Percentiles rank a stretch among this genome's conserved stretches.
phyloP scores from a whole-genome alignment of 35 echinoderm and acorn worm species.

The Holothuria glaberrima region DNA sequence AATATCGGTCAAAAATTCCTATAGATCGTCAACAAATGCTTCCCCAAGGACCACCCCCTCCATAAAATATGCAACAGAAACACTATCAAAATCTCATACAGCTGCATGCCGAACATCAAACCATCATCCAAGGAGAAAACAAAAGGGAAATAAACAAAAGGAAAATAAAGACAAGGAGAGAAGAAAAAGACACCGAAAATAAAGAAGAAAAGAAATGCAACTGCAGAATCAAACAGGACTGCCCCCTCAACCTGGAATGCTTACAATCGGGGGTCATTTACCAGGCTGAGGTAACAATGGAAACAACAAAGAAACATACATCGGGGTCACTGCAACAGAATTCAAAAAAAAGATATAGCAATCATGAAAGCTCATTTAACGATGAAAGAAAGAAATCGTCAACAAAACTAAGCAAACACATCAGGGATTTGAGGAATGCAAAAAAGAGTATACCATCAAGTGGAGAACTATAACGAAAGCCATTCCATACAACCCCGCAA shows the following conservation, averaged over 20 bases:
- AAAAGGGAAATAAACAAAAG: not conserved
- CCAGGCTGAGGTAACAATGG: not conserved
- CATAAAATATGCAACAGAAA: conserved; percentile 65
- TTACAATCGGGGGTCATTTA: no score
- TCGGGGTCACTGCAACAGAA: no score
- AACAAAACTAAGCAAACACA: no score
- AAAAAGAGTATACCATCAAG: no score
- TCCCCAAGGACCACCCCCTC: conserved; percentile 45
- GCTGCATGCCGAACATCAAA: conserved; percentile 56
- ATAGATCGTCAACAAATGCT: conserved; percentile 46
- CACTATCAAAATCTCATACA: conserved; percentile 58
- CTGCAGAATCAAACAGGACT: no score
- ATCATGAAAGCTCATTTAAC: no score
- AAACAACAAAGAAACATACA: not conserved
- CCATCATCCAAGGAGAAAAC: conserved; percentile 58
- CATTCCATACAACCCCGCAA: conserved; percentile 13
- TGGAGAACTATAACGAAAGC: no score
- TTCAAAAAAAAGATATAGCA: no score
- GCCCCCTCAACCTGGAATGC: no score
- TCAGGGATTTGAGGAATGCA: not conserved
- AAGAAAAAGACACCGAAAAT: not conserved
- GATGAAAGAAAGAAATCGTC: no score
- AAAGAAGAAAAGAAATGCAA: no score
- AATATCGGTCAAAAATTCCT: conserved; percentile 49
- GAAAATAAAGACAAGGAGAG: not conserved